Evolutionary conservation across 1,140 invertebrate genomes (phyloP), one percentile per base, ranked within the genome.

Genomic region (Bicyclus anynana): DNA sequence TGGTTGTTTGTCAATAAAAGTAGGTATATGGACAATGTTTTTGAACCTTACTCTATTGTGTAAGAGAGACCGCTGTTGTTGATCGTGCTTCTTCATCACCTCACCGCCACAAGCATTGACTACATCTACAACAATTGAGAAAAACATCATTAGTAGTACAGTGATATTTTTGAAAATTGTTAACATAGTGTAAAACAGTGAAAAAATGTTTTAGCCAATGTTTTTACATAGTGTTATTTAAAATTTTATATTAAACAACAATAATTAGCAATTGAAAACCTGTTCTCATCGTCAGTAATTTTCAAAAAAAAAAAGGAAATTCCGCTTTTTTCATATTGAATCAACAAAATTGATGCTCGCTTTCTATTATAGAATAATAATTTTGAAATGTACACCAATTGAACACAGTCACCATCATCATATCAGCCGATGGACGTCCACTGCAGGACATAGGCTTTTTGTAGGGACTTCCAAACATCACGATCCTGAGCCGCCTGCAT

Each of bases 41-140:
- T 48, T 65, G 51, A 78, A 75, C 74, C 89, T 90, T 90, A 90
- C 89, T 88, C 78, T 88, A 87, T 89, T 77, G 72, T 80, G 77
- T 87, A 84, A 89, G 84, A 87, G 85, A 87, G 89, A 89, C 89
- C 87, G 89, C 85, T 85, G 89, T 86, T 71, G 85, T 83, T 77
- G 81, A 87, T 89, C 84, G 85, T 90, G 87, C 86, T 85, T 64
- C 85, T 86, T 82, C 84, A 71, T 87, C 84, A 87, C 85, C 90
- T 91, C 92, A 93, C 92, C 92, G 92, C 92, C 92, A 93, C 90
- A 93, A 92, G 92, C 92, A 93, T 90, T 93, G 92, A 93, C 92
- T 93, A 93, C 92, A 93, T 93, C 92, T 93, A 92, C 90, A 93
- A 93, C 90, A 91, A 90, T 89, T 89, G 84, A 89, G 81, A 87